A percentile compares a stretch with the other conserved stretches of the same genome.
These are phyloP conservation scores for Pristionchus japonicus DNA, from an alignment of 2,888 invertebrate species.

Conservation along the genomic window DNA sequence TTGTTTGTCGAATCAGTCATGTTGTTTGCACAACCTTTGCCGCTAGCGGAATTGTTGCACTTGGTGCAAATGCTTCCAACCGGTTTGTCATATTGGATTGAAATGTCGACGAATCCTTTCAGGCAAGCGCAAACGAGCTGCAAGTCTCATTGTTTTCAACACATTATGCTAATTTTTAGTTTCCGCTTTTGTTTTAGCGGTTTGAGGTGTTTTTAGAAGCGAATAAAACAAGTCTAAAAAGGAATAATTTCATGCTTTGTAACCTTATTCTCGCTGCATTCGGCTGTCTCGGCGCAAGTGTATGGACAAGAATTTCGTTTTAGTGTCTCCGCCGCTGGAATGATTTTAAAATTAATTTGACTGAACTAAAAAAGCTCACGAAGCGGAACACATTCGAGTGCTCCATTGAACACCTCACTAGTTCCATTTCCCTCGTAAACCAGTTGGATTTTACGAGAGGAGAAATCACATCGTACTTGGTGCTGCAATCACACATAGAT, in stretches of 20 bases:
- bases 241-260: no score
- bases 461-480: not conserved
- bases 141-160: not conserved
- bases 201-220: no score
- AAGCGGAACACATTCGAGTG: not conserved
- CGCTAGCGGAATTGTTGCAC: not conserved
- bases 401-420: not conserved
- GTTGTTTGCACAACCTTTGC: no score
- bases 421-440: not conserved
- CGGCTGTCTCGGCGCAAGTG: not conserved
- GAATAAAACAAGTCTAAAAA: no score
- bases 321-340: not conserved
- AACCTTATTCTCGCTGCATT: not conserved
- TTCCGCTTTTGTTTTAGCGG: no score
- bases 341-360: no score
- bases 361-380: not conserved
- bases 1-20: no score
- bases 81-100: not conserved
- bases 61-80: not conserved
- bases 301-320: not conserved
- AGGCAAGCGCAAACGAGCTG: not conserved
- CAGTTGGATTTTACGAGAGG: not conserved
- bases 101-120: not conserved
- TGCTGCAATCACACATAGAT: no score
- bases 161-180: no score